phyloP scores from a whole-genome alignment of 2,797 vertebrate species.

The Tachyglossus aculeatus region DNA sequence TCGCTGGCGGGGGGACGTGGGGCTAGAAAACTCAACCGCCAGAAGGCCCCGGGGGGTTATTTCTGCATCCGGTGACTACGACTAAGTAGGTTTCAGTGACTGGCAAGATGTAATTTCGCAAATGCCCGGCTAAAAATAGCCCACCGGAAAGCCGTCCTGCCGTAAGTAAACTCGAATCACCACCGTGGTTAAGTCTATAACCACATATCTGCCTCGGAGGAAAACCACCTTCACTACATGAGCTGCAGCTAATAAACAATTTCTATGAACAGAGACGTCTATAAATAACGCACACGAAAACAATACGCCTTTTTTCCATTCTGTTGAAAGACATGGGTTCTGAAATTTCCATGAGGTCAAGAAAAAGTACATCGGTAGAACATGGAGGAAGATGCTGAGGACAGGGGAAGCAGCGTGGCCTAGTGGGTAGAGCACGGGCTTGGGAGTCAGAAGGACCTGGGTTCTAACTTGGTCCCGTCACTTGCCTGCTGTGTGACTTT shows the following conservation, averaged over 20 bases:
- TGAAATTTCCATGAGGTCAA: slow-evolving; percentile 19
- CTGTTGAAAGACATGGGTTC: slow-evolving; percentile 45
- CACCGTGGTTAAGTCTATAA: background rate
- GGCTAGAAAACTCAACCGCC: slow-evolving; percentile 11
- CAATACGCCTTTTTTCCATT: slow-evolving; percentile 40
- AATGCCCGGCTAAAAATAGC: slow-evolving; percentile 23
- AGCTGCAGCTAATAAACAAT: slow-evolving; percentile 14
- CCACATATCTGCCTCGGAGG: background rate
- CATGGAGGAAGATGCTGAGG: background rate
- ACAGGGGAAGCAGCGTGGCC: background rate
- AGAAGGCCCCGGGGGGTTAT: accelerated
- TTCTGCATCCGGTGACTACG: accelerated
- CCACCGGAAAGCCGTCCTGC: slow-evolving; percentile 53
- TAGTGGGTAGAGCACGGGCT: too few relatives aligned
- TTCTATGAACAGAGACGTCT: slow-evolving; percentile 55
- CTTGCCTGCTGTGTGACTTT: too few relatives aligned
- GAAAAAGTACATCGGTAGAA: background rate
- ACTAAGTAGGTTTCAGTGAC: slow-evolving; percentile 42
- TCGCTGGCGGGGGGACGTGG: background rate
- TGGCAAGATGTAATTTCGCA: slow-evolving; percentile 27
- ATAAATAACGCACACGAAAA: slow-evolving; percentile 54
- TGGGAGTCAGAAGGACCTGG: too few relatives aligned
- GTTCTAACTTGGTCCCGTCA: too few relatives aligned
- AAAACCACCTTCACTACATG: slow-evolving; percentile 16
- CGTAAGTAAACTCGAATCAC: slow-evolving; percentile 40